Evolutionary conservation across 2,797 vertebrate genomes (phyloP), one percentile per base, ranked within the genome.

Genomic region (Galaxias olidus): DNA sequence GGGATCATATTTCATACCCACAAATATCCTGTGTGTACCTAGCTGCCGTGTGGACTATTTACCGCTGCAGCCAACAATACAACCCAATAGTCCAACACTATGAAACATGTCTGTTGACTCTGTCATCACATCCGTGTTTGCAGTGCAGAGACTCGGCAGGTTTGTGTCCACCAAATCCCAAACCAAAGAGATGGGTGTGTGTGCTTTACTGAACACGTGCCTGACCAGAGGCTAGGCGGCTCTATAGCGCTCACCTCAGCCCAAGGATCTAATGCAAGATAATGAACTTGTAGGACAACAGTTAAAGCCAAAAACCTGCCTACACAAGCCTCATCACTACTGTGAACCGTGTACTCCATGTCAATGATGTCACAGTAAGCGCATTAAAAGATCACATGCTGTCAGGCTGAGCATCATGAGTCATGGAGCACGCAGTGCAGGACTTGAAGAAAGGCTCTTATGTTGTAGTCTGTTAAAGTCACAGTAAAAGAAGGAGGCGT

Each of bases 121-220:
- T 54, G 52, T 20, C 52, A 54, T 20, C 14, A 20, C 52, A 13
- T 54, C 52, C 19, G 52, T 13, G 18, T 78, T 78, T 78, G 60
- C 15, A 17, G 58, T 30, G 30, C 30, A 30, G 30, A 30, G 30
- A 30, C 30, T n/a, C n/a, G n/a, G n/a, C n/a, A n/a, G n/a, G n/a
- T n/a, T n/a, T n/a, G n/a, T n/a, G n/a, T n/a, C n/a, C n/a, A n/a
- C n/a, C n/a, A n/a, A n/a, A n/a, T n/a, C n/a, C n/a, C n/a, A n/a
- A n/a, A n/a, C n/a, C n/a, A n/a, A n/a, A n/a, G n/a, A n/a, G n/a
- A n/a, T n/a, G n/a, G n/a, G 45, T 47, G 3, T 47, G 45, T 47
- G 45, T 47, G 45, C 13, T 10, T 47, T 3, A 10, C 3, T 30
- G 30, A 30, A 30, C 30, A 30, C 30, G 30, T 30, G 30, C 30